Percentiles rank a stretch among this genome's conserved stretches.
phyloP scores from a whole-genome alignment of 1,140 invertebrate species.

The Aphis craccivora region DNA sequence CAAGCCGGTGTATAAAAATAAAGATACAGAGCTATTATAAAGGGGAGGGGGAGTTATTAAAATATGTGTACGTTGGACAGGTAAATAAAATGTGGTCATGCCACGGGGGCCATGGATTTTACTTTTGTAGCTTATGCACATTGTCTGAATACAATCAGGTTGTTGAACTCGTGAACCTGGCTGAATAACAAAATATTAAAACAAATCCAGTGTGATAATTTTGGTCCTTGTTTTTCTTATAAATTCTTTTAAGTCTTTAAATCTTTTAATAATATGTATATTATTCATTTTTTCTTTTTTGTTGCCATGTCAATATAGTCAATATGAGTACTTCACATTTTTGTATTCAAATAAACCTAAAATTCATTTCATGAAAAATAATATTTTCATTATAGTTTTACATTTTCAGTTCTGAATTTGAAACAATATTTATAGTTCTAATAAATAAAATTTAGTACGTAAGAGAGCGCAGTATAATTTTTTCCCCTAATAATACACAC shows the following conservation, averaged over 20 bases:
- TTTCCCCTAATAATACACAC: too few species aligned
- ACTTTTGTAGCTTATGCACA: slow-evolving; percentile 11
- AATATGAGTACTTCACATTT: not conserved
- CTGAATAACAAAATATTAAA: slow-evolving; percentile 4
- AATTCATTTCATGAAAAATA: too few species aligned
- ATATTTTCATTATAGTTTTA: too few species aligned
- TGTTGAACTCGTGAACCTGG: slow-evolving; percentile 35
- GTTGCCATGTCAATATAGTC: too few species aligned
- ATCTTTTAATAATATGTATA: not conserved
- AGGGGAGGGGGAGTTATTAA: not conserved
- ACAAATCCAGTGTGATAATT: slow-evolving; percentile 24
- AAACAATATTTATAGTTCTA: too few species aligned
- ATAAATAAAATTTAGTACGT: too few species aligned
- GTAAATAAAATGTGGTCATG: slow-evolving; percentile 44
- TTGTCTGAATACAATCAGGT: slow-evolving; percentile 24
- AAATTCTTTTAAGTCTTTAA: not conserved
- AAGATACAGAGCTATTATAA: not conserved
- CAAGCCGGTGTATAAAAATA: not conserved
- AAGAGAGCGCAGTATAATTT: too few species aligned
- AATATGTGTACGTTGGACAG: slow-evolving; percentile 27
- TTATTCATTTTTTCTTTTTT: too few species aligned
- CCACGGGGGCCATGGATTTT: not conserved
- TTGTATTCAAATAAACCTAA: not conserved
- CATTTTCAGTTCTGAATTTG: too few species aligned
- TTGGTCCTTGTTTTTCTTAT: not conserved